A percentile compares a stretch with the other conserved stretches of the same genome.
phyloP scores from a whole-genome alignment of 2,888 invertebrate species.

The Cosmopolites sordidus region DNA sequence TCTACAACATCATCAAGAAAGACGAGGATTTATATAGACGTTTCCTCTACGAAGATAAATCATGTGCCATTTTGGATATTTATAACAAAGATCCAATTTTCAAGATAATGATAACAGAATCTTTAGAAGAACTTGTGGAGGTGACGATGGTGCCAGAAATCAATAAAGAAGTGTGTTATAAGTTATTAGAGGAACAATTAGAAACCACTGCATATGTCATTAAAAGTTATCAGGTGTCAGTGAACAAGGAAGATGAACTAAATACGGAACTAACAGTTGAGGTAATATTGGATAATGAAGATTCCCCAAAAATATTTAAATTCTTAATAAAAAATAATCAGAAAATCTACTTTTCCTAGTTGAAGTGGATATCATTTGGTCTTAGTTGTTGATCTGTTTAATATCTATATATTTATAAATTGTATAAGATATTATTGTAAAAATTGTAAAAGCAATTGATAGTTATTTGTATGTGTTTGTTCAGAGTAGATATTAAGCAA shows the following conservation, averaged over 20 bases:
- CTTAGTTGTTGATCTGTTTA: no score
- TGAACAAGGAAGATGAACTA: conserved; percentile 26
- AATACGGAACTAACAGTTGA: conserved; percentile 18
- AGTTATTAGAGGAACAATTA: conserved; percentile 28
- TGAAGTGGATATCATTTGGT: no score
- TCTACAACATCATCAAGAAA: conserved; percentile 17
- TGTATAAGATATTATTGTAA: no score
- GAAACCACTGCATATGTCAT: conserved; percentile 31
- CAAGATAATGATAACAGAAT: conserved; percentile 17
- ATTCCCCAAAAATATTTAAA: no score
- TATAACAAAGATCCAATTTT: conserved; percentile 22
- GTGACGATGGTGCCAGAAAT: conserved; percentile 15
- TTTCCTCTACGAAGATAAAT: conserved; percentile 22
- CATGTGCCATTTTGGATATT: conserved; percentile 12
- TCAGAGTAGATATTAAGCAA: no score
- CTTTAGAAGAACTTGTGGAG: conserved; percentile 18
- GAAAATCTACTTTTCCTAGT: no score
- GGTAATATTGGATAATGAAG: not conserved
- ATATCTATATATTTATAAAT: no score
- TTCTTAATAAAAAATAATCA: no score
- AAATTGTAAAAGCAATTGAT: no score
- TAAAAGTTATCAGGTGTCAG: conserved; percentile 22
- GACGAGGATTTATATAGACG: conserved; percentile 6
- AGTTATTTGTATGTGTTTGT: no score
- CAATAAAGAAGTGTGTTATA: conserved; percentile 32